Percentiles rank a stretch among this genome's conserved stretches.
Evolutionary conservation across 2,113 vertebrate species (phyloP).

Genomic region (Phoxinus phoxinus): DNA sequence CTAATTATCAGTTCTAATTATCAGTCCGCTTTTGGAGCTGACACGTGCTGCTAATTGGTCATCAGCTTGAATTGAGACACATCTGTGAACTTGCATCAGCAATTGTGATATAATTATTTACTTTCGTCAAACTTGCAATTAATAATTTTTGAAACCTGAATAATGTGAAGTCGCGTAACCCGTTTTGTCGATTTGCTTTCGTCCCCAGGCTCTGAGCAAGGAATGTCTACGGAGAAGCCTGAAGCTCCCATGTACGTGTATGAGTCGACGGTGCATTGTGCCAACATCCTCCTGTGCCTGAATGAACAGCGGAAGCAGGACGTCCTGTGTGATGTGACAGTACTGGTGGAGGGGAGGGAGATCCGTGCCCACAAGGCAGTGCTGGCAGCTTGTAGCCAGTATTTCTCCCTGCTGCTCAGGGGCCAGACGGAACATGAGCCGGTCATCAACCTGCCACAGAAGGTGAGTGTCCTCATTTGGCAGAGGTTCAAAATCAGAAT

Average conservation of each 20-base stretch:
- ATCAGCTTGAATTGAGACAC: not conserved
- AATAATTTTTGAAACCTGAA: not conserved
- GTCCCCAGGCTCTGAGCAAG: slow-evolving; percentile 81
- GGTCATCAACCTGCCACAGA: slow-evolving; percentile 91
- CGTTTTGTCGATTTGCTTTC: slow-evolving; percentile 59
- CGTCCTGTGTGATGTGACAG: slow-evolving; percentile 93
- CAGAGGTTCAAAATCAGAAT: not conserved
- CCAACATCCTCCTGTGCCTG: slow-evolving; percentile 95
- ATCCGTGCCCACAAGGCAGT: slow-evolving; percentile 92
- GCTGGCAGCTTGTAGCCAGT: slow-evolving; percentile 92
- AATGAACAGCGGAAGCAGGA: slow-evolving; percentile 94
- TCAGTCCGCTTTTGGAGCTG: not conserved
- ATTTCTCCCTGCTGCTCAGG: slow-evolving; percentile 90
- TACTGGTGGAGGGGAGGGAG: slow-evolving; percentile 90
- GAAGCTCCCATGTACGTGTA: slow-evolving; percentile 94
- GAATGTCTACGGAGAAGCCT: slow-evolving; percentile 89
- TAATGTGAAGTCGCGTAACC: not conserved
- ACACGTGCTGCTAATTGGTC: slow-evolving; percentile 4
- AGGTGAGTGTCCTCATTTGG: slow-evolving; percentile 75
- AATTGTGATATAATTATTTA: not conserved
- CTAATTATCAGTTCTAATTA: slow-evolving; percentile 34
- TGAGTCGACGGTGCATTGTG: slow-evolving; percentile 96
- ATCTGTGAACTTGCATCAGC: not conserved
- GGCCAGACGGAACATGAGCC: slow-evolving; percentile 85
- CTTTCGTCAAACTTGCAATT: not conserved